Percentiles rank a stretch among this genome's conserved stretches.
Conservation (phyloP, 1,140 invertebrate genomes). For the Meloidogyne hapla region DNA sequence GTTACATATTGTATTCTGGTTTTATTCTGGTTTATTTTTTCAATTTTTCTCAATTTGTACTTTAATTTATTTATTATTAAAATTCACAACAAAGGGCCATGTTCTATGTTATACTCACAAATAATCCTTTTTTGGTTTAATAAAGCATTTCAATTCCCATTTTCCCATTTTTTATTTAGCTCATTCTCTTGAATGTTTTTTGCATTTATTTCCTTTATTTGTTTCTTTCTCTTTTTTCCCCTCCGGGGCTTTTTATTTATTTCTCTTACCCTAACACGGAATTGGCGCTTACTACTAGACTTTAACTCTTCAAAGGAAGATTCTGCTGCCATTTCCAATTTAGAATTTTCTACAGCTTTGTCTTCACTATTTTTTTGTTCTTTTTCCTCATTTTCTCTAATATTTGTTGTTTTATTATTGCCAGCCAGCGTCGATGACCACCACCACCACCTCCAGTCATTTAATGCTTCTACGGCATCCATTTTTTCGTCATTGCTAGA, state of each 20-base stretch:
- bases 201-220: no score
- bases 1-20: background rate
- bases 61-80: conserved; percentile 14
- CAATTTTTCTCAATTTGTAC: conserved; percentile 10
- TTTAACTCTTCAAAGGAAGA: background rate
- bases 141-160: background rate
- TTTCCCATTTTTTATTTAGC: background rate
- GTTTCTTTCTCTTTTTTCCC: background rate
- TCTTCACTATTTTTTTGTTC: conserved; percentile 3
- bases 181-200: background rate
- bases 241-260: conserved; percentile 8
- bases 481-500: background rate
- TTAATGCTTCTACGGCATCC: background rate
- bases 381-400: background rate
- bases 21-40: no score
- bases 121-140: no score
- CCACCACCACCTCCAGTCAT: background rate
- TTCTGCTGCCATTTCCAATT: background rate
- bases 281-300: background rate
- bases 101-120: no score
- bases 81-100: no score
- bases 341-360: background rate
- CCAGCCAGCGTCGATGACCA: background rate
- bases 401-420: background rate
- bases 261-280: background rate